Base-by-base conservation (phyloP, 2,113 vertebrate species). In the Eclectus roratus region DNA sequence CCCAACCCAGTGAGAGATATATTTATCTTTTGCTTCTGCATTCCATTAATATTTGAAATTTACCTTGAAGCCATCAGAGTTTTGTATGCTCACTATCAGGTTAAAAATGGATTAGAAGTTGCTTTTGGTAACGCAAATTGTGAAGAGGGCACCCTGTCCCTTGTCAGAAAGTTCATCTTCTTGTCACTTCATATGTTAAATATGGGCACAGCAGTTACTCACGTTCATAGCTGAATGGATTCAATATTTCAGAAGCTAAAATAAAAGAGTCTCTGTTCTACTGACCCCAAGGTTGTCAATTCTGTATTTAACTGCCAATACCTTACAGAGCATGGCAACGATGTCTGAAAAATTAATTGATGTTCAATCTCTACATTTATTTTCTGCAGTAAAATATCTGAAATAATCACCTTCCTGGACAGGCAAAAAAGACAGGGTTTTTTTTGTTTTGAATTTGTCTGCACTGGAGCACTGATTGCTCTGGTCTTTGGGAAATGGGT, bases 31-130 rank as follows among this genome's bases (percentile, higher is more conserved):
- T 35, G 41, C 23, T 85, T 25, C 65, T 71, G n/a, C 43, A 6
- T 6, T 25, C 41, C 31, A 2, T 8, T 74, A 31, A 16, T 17
- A 15, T 12, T 17, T 24, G 33, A 71, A 69, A 37, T n/a, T 29
- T 60, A 17, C 47, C 35, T 47, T 16, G 50, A 6, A 47, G 70
- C 74, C 58, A 37, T 19, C 66, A 2, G 58, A 56, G 71, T 5
- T 44, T 17, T 5, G 39, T n/a, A 2, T 2, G 18, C 27, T 82
- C 19, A 5, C 55, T 16, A 0, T 2, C 81, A 29, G 24, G 15
- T 39, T 83, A n/a, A 41, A 69, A 46, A 9, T 13, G 21, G 71
- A 41, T 28, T 20, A 28, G 60, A 7, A 4, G 72, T 39, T 68
- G 76, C 53, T 68, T 43, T 35, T 15, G 55, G 71, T 29, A 71